Conservation (phyloP, 2,888 invertebrate genomes). For the Pterobdella sp. region DNA sequence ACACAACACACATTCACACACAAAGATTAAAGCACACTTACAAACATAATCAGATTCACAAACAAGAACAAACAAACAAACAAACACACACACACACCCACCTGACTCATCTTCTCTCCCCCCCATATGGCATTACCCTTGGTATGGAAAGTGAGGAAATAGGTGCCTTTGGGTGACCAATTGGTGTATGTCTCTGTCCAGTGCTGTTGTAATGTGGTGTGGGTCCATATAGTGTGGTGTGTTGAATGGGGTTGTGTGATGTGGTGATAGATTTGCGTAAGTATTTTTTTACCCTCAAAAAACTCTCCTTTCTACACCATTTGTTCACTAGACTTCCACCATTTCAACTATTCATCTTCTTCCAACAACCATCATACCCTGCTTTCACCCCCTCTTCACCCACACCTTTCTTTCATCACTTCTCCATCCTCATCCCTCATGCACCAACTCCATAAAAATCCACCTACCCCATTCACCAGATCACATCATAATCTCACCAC, state of each 20-base stretch:
- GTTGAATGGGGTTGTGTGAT: neutral
- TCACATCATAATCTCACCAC: neutral
- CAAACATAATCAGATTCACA: neutral
- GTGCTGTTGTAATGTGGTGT: conserved; percentile 56
- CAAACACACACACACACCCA: neutral
- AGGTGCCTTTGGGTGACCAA: conserved; percentile 96
- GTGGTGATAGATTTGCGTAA: neutral
- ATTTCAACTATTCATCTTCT: neutral
- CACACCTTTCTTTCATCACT: neutral
- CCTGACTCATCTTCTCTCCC: conserved; percentile 78
- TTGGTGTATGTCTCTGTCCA: conserved; percentile 94
- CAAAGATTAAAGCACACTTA: neutral
- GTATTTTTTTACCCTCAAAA: neutral
- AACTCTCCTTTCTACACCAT: neutral
- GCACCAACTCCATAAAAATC: neutral
- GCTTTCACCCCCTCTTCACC: neutral
- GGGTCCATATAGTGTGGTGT: neutral
- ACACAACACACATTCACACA: too few relatives aligned
- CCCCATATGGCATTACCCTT: conserved; percentile 95
- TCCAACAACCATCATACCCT: neutral
- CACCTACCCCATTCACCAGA: neutral
- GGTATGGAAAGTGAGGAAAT: conserved; percentile 88
- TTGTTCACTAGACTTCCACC: neutral
- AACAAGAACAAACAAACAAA: neutral
- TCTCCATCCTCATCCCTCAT: neutral